Evolutionary conservation across 2,888 invertebrate species (phyloP), one percentile per base, ranked within the genome.

Genomic region (Nysson spinosus): DNA sequence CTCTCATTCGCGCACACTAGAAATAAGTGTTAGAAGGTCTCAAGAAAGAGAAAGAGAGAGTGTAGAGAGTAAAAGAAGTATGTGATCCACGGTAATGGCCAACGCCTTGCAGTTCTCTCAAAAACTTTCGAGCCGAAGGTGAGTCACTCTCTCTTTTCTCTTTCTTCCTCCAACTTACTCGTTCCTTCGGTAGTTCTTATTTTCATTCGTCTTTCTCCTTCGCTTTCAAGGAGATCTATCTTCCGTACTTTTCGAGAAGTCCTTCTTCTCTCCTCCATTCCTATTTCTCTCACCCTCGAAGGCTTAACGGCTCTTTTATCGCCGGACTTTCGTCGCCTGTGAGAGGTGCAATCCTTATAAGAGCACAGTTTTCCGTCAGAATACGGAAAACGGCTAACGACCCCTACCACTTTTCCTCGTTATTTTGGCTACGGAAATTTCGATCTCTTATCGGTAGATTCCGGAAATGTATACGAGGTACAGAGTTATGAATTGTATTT

Each of bases 301-400:
- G 68, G 61, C 69, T 65, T 76, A 79, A 76, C 79, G 72, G 67
- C 65, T 69, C 64, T 75, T 79, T 79, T 79, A 79, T 78, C 64
- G 67, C 34, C 57, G 56, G 42, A 52, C 76, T 75, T 79, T 78
- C 72, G 58, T 69, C 55, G 28, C 26, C 50, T n/a, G 43, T 37
- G 40, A 49, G 26, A 56, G 67, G 57, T 62, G 70, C 61, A 73
- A 73, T 67, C 69, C 72, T 76, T 77, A 77, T 77, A 75, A 78
- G 75, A 70, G 72, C 75, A 17, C 43, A 44, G 46, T 35, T 51
- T 56, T 56, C 51, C 16, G 14, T 11, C 16, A 30, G 47, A 46
- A 56, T 61, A 60, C 44, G n/a, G 49, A 42, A 16, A 47, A 54
- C 34, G 42, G 44, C 56, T 73, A 54, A 65, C 69, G 51, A 65